Evolutionary conservation across 2,113 vertebrate genomes (phyloP), one percentile per base, ranked within the genome.

Genomic region (Pachypanchax playfairii): DNA sequence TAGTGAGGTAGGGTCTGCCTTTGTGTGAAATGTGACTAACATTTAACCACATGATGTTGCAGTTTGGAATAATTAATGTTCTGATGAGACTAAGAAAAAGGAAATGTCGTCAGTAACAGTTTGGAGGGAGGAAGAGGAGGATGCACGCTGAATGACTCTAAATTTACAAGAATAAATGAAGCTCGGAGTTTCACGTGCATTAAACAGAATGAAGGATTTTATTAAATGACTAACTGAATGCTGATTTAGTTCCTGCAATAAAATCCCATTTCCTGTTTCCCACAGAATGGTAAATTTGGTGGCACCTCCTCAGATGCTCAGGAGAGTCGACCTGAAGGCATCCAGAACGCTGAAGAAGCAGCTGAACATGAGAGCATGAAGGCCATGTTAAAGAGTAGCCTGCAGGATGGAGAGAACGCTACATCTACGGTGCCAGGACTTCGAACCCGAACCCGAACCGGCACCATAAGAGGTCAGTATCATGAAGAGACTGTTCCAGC

Each of bases 341-440:
- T 96, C 75, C 93, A 93, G 73, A 93, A 92, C 0, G 92, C 94
- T 0, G 94, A 98, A 80, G 94, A 96, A 0, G 94, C 88, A 0
- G 94, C 93, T 0, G 96, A 99, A 78, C 97, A 99, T 0, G 96
- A 98, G 88, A 95, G 95, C 90, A 98, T 99, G 97, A 99, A 96
- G 85, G 96, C 96, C 0, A 93, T 99, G 10, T 88, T 99, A 53
- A 95, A 93, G 77, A 93, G 90, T 33, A 91, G 91, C 31, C 90
- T 90, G 0, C 7, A 80, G 0, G 26, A 77, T 0, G 75, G 91
- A 15, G 96, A 95, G 26, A 90, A 89, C 0, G 85, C 75, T 43
- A 63, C 87, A 15, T 88, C 93, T 22, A 76, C 87, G 0, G 85
- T 87, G 0, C 93, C 94, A 0, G 96, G 96, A 0, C 65, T 95